These are phyloP conservation scores for Limnodromus scolopaceus DNA, from an alignment of 2,797 vertebrate species.

Conservation along the genomic window DNA sequence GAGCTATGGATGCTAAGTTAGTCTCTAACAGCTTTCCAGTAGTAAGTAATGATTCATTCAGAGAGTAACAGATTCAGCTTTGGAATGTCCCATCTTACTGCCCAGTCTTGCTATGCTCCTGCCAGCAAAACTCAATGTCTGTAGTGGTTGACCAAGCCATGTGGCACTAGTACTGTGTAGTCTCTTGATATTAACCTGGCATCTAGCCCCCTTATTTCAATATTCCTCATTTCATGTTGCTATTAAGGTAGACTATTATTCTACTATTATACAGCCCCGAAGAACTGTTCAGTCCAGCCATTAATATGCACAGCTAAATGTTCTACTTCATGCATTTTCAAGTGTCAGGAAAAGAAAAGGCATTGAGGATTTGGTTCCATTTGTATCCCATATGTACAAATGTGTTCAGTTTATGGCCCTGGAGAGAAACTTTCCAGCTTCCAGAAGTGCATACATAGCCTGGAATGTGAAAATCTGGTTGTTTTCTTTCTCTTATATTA, in stretches of 20 bases:
- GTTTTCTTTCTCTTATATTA: conserved; percentile 27
- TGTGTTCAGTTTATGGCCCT: neutral
- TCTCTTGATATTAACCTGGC: conserved; percentile 63
- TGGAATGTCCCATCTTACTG: conserved; percentile 47
- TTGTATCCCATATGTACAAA: conserved; percentile 19
- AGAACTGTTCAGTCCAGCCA: neutral
- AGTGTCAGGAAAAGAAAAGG: neutral
- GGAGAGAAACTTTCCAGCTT: conserved; percentile 23
- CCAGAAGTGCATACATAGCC: conserved; percentile 1
- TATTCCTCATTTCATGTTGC: conserved; percentile 18
- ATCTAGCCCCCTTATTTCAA: conserved; percentile 47
- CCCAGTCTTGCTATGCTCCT: conserved; percentile 17
- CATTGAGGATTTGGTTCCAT: neutral
- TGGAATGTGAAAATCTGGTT: conserved; percentile 42
- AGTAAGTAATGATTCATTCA: conserved; percentile 49
- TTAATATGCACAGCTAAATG: neutral
- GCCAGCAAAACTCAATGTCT: conserved; percentile 64
- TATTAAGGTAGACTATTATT: conserved; percentile 48
- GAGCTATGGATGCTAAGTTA: conserved; percentile 61
- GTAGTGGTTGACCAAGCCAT: conserved; percentile 44
- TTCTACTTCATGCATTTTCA: neutral
- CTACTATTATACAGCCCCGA: neutral
- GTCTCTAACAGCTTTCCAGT: conserved; percentile 62
- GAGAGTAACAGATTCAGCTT: conserved; percentile 63
- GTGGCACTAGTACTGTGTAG: conserved; percentile 39